phyloP scores from a whole-genome alignment of 1,140 invertebrate species.

The Wasmannia auropunctata region DNA sequence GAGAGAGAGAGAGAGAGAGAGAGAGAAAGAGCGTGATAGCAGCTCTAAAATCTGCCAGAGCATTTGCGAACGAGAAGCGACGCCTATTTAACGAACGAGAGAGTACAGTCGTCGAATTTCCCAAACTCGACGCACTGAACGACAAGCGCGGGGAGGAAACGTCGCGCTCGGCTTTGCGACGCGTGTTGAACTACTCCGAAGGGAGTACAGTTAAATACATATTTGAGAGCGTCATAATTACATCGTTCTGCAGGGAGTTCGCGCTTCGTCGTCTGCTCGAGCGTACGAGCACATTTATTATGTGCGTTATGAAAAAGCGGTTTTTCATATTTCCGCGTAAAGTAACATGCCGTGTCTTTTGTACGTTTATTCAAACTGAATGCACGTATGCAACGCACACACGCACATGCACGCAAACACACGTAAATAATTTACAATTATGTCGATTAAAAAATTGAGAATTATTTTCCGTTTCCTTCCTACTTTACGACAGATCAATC shows the following conservation, averaged over 20 bases:
- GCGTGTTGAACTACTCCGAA: constrained; percentile 40
- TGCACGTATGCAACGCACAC: neutral
- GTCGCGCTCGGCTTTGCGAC: constrained; percentile 33
- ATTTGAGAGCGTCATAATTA: constrained; percentile 58
- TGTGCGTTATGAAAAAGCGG: constrained; percentile 22
- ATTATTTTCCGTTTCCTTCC: neutral
- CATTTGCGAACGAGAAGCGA: neutral
- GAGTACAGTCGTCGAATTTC: constrained; percentile 27
- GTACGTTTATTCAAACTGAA: neutral
- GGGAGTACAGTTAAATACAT: constrained; percentile 54
- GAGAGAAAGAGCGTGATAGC: neutral
- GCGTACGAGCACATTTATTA: constrained; percentile 30
- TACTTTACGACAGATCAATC: neutral
- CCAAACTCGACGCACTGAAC: constrained; percentile 27
- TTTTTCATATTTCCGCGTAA: neutral
- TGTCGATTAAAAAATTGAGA: neutral
- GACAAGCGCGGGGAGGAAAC: constrained; percentile 3
- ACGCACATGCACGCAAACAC: neutral
- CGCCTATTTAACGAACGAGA: constrained; percentile 5
- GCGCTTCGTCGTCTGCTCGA: neutral
- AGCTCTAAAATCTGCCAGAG: neutral
- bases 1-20: neutral
- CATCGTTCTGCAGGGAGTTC: constrained; percentile 34
- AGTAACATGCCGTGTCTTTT: neutral
- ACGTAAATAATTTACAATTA: neutral